Evolutionary conservation across 2,113 vertebrate genomes (phyloP), one percentile per base, ranked within the genome.

Genomic region (Urocitellus parryii): DNA sequence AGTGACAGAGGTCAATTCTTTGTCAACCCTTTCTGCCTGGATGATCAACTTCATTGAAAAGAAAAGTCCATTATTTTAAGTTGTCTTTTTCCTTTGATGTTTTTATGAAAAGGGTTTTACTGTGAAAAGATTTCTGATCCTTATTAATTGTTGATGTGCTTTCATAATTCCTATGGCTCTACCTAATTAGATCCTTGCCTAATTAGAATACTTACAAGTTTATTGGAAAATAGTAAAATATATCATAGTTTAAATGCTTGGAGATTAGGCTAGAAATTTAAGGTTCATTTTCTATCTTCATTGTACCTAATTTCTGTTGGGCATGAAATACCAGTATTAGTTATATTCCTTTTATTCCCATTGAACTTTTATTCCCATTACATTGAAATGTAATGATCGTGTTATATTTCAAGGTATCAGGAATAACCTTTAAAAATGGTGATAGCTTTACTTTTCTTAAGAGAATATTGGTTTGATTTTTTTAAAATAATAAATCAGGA

Each of bases 381-480:
- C 45, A 45, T 45, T 9, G 45, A 73, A 91, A 25, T 94, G 39
- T 95, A 83, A 70, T 72, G 27, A 51, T 88, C 87, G 2, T 87
- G 12, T 85, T 93, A 16, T 93, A 1, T 84, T 8, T 22, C 20
- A 34, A 94, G 48, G 77, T 87, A 63, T 53, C 18, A 96, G 27
- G 83, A 48, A 70, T 12, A 87, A 80, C 20, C 67, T 90, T 96
- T 58, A 94, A 91, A 96, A 87, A 68, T 48, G 27, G n/a, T 95
- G 72, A 84, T 17, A 93, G 4, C 14, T 79, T 92, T 94, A 20
- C 61, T 97, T 97, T 91, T 39, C 78, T 95, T 95, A 86, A 95
- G 61, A 88, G 10, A 65, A 32, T 85, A 51, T 63, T 97, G 32
- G n/a, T 89, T 67, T 95, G 45, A 51, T 76, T 78, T 78, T 92